Evolutionary conservation across 2,888 invertebrate genomes (phyloP).

Genomic region (Nebria brevicollis): DNA sequence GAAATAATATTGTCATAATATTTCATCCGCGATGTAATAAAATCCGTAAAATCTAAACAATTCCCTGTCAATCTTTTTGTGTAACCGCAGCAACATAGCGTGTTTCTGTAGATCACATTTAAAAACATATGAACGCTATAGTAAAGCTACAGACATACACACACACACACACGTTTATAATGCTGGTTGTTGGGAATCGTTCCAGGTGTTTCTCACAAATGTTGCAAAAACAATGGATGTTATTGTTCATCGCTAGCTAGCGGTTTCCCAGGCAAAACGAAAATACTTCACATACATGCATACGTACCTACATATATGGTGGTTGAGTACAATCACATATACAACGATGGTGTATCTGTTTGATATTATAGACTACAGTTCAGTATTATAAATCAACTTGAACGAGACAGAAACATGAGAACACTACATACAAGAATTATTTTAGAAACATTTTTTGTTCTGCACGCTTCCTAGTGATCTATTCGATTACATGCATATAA

Average conservation of each 20-base stretch:
- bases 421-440: background rate
- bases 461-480: background rate
- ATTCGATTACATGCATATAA: background rate
- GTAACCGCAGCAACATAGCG: background rate
- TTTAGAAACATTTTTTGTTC: background rate
- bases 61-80: background rate
- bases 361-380: background rate
- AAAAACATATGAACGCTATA: background rate
- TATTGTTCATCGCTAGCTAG: conserved; percentile 39
- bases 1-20: background rate
- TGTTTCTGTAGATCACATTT: background rate
- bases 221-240: conserved; percentile 44
- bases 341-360: background rate
- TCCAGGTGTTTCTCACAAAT: conserved; percentile 42
- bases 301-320: background rate
- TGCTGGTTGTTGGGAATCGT: conserved; percentile 22
- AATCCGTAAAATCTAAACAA: background rate
- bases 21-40: background rate
- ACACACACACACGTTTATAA: background rate
- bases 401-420: background rate
- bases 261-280: conserved; percentile 41
- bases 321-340: background rate
- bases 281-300: conserved; percentile 24
- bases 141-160: background rate
- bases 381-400: background rate